Conservation (phyloP, 2,797 vertebrate species). For the Pseudochirops cupreus region DNA sequence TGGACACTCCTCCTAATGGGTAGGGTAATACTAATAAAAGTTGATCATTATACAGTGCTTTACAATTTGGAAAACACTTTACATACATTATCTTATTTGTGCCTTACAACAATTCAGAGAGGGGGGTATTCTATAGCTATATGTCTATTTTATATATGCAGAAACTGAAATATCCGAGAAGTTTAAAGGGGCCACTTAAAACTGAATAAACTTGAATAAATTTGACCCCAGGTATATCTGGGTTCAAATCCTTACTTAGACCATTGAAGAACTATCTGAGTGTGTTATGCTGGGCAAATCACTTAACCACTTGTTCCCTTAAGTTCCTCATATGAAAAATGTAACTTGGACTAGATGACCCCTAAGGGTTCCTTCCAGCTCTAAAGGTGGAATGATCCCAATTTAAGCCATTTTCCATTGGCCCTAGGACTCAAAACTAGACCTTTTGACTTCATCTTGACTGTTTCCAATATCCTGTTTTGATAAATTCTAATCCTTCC, state of each 20-base stretch:
- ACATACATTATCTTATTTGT: not conserved
- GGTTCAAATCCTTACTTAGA: not conserved
- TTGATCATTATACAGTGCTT: not conserved
- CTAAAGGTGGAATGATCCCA: not conserved
- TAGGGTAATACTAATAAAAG: not conserved
- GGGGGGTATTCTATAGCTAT: not conserved
- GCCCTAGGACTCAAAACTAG: not conserved
- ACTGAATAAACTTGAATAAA: not conserved
- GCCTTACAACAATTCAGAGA: not conserved
- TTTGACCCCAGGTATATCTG: not conserved
- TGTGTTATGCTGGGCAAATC: not conserved
- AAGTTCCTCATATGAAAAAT: constrained; percentile 6
- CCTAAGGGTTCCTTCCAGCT: not conserved
- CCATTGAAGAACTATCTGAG: not conserved
- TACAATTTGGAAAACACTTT: not conserved
- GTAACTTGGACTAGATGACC: not conserved
- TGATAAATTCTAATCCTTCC: not conserved
- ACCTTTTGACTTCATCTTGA: not conserved
- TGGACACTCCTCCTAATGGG: not conserved
- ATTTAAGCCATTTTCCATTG: not conserved
- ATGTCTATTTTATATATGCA: not conserved
- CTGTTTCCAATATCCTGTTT: not conserved
- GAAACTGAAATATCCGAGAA: not conserved
- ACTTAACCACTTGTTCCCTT: not conserved
- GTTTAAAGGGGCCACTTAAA: not conserved